Evolutionary conservation across 2,797 vertebrate species (phyloP), one percentile per base, ranked within the genome.

Genomic region (Microcaecilia unicolor): DNA sequence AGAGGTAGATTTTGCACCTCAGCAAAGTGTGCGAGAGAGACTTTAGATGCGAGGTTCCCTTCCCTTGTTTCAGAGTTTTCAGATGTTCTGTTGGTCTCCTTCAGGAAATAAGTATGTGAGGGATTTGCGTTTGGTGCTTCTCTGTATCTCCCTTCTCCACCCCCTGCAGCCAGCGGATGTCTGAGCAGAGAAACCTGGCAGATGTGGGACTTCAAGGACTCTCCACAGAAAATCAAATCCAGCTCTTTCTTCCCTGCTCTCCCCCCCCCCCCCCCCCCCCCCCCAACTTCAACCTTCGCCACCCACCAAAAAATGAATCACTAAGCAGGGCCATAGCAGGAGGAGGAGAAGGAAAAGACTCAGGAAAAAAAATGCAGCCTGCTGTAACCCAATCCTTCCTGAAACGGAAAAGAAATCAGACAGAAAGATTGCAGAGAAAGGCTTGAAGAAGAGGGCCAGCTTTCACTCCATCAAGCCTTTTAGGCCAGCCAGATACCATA

Each of bases 81-180:
- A 9, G 15, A 9, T 6, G 6, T 9, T 21, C 20, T 2, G 9
- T 21, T 20, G 10, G 4, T 8, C 9, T 7, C 9, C 4, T 15
- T 9, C 6, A 2, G 14, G 5, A 13, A 1, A 5, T 3, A 4
- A 8, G 12, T 4, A 3, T 9, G 5, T 8, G 9, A 11, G 7
- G 2, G 9, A 6, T 8, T 12, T 4, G 19, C 12, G 13, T 12
- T 14, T 5, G 15, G 12, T 3, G 4, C n/a, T n/a, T n/a, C n/a
- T n/a, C n/a, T n/a, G n/a, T n/a, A n/a, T 2, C 4, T 6, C 10
- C 8, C 13, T 12, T 24, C 12, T 14, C 16, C 8, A 29, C 16
- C 13, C 16, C 12, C 20, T 9, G 3, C 9, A 12, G 7, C 19
- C 1, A 10, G 8, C 3, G 7, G 9, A 19, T n/a, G n/a, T n/a